Evolutionary conservation across 2,113 vertebrate species (phyloP).

Genomic region (Martes martes): DNA sequence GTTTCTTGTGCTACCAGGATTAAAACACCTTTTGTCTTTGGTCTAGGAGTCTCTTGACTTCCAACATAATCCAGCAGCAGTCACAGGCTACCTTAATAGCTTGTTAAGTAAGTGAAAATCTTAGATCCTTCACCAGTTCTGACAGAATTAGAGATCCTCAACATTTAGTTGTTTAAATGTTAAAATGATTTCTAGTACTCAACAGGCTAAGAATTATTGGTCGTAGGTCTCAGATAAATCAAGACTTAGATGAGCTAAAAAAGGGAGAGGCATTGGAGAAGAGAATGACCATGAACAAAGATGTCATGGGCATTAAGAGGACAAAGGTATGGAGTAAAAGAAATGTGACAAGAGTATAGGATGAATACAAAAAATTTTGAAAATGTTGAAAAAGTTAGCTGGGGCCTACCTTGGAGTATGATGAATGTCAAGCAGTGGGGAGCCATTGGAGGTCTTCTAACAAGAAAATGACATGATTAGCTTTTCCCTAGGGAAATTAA

Average conservation of each 20-base stretch:
- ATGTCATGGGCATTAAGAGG: background rate
- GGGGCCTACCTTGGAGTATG: no score
- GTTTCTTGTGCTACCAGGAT: background rate
- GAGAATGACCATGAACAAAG: background rate
- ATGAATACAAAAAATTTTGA: background rate
- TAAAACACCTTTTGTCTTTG: background rate
- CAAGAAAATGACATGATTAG: background rate
- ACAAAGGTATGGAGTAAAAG: background rate
- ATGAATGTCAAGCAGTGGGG: background rate
- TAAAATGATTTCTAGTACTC: background rate
- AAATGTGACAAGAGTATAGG: background rate
- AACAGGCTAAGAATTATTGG: background rate
- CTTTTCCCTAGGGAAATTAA: background rate
- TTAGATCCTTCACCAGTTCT: background rate
- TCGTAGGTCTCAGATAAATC: background rate
- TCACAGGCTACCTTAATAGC: background rate
- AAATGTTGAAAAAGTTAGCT: background rate
- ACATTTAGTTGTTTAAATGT: background rate
- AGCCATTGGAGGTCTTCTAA: background rate
- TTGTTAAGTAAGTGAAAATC: background rate
- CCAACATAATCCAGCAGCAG: background rate
- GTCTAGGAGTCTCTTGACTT: background rate
- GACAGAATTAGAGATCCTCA: background rate
- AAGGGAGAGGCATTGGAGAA: background rate
- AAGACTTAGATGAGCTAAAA: background rate